Conservation (phyloP, 2,888 invertebrate species). For the Antitype chi region DNA sequence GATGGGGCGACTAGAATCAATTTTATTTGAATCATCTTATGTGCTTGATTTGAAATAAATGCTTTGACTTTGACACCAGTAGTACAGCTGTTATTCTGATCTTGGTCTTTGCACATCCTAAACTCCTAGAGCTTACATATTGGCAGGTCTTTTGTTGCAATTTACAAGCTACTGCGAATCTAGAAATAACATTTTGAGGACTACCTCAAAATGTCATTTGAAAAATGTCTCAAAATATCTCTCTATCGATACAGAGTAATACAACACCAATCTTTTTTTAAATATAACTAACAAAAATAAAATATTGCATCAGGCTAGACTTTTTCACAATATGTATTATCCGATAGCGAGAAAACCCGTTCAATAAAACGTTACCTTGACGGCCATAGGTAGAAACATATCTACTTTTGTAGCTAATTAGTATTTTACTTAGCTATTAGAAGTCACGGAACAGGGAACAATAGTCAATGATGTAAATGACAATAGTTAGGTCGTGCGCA, state of each 20-base stretch:
- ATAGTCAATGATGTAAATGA: slow-evolving; percentile 80
- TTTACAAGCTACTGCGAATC: neutral
- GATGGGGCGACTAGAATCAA: too few species aligned
- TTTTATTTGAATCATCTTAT: too few species aligned
- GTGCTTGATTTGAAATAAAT: too few species aligned
- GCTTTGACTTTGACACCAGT: too few species aligned
- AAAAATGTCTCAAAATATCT: too few species aligned
- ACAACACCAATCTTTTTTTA: neutral
- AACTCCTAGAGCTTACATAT: neutral
- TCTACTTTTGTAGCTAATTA: slow-evolving; percentile 74
- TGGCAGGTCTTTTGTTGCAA: neutral
- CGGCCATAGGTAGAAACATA: slow-evolving; percentile 1
- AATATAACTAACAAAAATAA: neutral
- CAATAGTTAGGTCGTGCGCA: slow-evolving; percentile 84
- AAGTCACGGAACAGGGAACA: slow-evolving; percentile 85
- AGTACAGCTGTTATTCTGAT: too few species aligned
- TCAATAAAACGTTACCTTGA: slow-evolving; percentile 20
- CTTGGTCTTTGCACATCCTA: neutral
- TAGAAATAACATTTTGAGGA: neutral
- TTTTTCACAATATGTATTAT: slow-evolving; percentile 17
- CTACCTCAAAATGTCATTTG: too few species aligned
- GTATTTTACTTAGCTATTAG: slow-evolving; percentile 80
- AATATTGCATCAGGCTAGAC: slow-evolving; percentile 14
- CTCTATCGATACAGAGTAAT: neutral
- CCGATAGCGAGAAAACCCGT: neutral